phyloP scores from a whole-genome alignment of 2,113 vertebrate genomes.

The Phylloscopus trochilus region DNA sequence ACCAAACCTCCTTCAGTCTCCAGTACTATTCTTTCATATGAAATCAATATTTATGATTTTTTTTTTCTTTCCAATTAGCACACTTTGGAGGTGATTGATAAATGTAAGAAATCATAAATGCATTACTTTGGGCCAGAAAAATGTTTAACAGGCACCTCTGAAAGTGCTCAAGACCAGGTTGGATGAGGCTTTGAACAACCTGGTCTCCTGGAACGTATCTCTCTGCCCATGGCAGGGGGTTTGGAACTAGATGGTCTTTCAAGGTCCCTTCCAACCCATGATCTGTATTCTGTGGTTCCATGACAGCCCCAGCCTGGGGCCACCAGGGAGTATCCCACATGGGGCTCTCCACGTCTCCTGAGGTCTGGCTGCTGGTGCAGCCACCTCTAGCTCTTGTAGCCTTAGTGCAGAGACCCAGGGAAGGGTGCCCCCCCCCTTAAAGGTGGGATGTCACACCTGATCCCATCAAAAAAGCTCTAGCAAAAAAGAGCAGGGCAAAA shows the following conservation, averaged over 20 bases:
- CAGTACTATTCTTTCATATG: neutral
- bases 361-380: neutral
- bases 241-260: neutral
- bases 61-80: neutral
- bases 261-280: neutral
- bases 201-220: neutral
- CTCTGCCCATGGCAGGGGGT: neutral
- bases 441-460: neutral
- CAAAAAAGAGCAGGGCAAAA: neutral
- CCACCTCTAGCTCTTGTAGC: neutral
- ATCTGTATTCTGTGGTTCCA: neutral
- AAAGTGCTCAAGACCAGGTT: neutral
- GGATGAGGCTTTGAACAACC: neutral
- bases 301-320: accelerated
- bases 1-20: neutral
- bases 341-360: accelerated
- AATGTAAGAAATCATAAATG: neutral
- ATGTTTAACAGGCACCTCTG: neutral
- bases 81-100: neutral
- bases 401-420: neutral
- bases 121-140: neutral
- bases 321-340: too few species aligned
- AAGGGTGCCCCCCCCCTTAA: accelerated
- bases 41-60: neutral
- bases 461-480: neutral